Conservation (phyloP, 2,113 vertebrate genomes). For the Neofelis nebulosa region DNA sequence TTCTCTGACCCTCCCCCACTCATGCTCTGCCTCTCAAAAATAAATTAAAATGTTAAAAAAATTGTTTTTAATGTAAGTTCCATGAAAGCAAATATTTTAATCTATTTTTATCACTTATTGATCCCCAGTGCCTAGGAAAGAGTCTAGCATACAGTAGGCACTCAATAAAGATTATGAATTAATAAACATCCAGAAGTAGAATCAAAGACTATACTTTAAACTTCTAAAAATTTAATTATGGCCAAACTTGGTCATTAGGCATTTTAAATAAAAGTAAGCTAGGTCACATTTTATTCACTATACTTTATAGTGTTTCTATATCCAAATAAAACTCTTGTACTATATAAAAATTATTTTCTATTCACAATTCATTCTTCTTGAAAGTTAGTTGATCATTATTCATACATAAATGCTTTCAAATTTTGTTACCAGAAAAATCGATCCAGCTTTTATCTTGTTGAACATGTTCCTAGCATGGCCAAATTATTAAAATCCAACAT, state of each 20-base stretch:
- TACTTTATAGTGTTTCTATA: not conserved
- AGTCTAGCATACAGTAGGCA: not conserved
- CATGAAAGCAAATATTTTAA: slow-evolving; percentile 24
- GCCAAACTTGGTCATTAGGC: not conserved
- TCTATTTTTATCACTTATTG: not conserved
- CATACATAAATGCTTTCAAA: not conserved
- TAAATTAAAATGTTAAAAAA: too few species aligned
- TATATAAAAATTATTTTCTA: not conserved
- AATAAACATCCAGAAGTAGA: not conserved
- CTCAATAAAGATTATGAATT: not conserved
- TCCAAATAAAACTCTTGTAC: not conserved
- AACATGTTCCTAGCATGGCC: not conserved
- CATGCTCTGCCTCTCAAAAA: too few species aligned
- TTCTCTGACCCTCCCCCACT: too few species aligned
- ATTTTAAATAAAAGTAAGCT: slow-evolving; percentile 13
- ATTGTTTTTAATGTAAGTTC: not conserved
- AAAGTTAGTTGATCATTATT: not conserved
- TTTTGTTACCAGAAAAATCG: not conserved
- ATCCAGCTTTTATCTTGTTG: not conserved
- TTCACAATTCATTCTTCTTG: not conserved
- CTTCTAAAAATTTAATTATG: slow-evolving; percentile 8
- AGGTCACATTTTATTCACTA: not conserved
- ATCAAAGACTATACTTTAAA: not conserved
- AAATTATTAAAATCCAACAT: not conserved
- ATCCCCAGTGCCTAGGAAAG: not conserved